Base-by-base conservation (phyloP, 1,140 invertebrate species). In the Microplitis mediator region DNA sequence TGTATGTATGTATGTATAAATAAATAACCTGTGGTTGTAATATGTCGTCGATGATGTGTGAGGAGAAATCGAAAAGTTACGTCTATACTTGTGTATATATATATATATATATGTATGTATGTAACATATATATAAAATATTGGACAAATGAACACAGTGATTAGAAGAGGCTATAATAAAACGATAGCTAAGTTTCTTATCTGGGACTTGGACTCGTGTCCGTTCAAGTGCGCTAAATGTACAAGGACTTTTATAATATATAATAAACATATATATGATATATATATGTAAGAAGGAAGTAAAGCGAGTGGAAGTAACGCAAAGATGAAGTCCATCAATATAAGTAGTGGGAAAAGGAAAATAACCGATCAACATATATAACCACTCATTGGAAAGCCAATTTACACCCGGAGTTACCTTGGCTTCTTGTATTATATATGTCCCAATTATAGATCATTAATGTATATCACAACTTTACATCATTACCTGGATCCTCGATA, bases 361-460 rank as follows among this genome's bases (percentile, higher is more conserved):
- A 64, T 14, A 34, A 65, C 36, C 36, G 32, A 69, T 75, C 80
- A 80, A 77, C 81, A 81, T 76, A 82, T 82, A 82, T 84, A 80
- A 80, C 67, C 81, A 82, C 71, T 82, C 70, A 82, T 77, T 80
- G 83, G 82, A 85, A 85, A 83, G 76, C 74, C 75, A 82, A 83
- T 82, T 83, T 80, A 77, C 80, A 81, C 79, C 77, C 77, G 76
- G 79, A 80, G 80, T 82, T 82, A 76, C 75, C 70, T 76, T 62
- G 71, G 60, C 76, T 65, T 75, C 72, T 80, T 79, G 62, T 69
- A 39, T 9, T 39, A 45, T 11, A 45, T 11, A 69, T 67, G 75
- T 74, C 66, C 73, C 73, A 69, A 70, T 70, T 70, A n/a, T 32
- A 23, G 60, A 61, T 70, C 65, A 31, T 16, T 9, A 11, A 45